These are phyloP conservation scores for Mesorhabditis belari DNA, from an alignment of 2,888 invertebrate genomes.

Conservation along the genomic window DNA sequence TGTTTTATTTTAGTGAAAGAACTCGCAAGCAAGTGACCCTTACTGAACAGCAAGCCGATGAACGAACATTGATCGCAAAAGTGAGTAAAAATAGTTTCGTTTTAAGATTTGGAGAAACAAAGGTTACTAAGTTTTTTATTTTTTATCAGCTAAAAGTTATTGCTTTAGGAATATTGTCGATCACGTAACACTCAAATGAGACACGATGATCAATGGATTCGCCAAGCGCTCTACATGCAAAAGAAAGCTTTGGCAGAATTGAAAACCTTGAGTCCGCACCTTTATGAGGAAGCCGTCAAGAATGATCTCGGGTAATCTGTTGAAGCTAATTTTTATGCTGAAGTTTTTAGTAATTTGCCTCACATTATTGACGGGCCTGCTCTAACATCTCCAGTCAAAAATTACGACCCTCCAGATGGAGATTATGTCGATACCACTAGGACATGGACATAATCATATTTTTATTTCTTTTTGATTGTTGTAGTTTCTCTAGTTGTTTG, in stretches of 20 bases:
- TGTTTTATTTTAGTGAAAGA: constrained; percentile 44
- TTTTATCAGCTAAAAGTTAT: background rate
- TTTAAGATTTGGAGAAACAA: background rate
- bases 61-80: constrained; percentile 31
- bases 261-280: constrained; percentile 72
- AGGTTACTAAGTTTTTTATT: background rate
- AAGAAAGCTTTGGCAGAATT: constrained; percentile 74
- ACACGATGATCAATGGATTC: constrained; percentile 66
- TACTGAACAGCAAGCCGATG: constrained; percentile 61
- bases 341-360: constrained; percentile 59
- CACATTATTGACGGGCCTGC: constrained; percentile 69
- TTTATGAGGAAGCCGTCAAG: constrained; percentile 79
- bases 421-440: constrained; percentile 73
- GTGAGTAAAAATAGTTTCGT: constrained; percentile 6
- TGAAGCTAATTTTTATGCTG: background rate
- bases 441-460: constrained; percentile 25
- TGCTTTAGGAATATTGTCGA: constrained; percentile 25
- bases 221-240: constrained; percentile 67
- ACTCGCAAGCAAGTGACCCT: constrained; percentile 39
- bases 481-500: no score
- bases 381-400: constrained; percentile 73
- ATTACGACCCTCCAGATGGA: constrained; percentile 79
- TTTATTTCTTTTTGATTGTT: no score
- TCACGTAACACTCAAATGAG: constrained; percentile 22
- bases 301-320: constrained; percentile 55